Evolutionary conservation across 2,888 invertebrate species (phyloP).

Genomic region (Eilema griseolum): DNA sequence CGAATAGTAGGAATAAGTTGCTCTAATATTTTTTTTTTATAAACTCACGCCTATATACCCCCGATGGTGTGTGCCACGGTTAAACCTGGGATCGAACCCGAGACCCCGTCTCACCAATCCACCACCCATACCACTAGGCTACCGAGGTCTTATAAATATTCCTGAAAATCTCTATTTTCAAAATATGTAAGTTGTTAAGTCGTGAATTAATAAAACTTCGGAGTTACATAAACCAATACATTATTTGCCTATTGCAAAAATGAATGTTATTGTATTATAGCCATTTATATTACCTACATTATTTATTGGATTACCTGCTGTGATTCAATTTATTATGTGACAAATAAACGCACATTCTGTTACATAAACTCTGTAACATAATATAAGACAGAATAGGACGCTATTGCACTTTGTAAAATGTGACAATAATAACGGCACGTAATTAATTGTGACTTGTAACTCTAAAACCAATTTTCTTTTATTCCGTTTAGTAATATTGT

Average conservation of each 20-base stretch:
- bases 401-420: neutral
- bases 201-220: neutral
- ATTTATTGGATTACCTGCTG: neutral
- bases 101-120: no score
- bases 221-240: neutral
- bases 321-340: neutral
- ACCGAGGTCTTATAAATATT: no score
- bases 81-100: no score
- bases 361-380: neutral
- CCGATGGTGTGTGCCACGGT: no score
- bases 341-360: neutral
- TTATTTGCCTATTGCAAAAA: neutral
- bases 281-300: neutral
- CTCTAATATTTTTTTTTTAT: no score
- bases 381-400: neutral
- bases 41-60: no score
- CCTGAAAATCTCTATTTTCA: no score
- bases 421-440: neutral
- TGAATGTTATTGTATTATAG: neutral
- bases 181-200: no score
- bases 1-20: no score
- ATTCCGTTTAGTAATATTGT: slow-evolving; percentile 45
- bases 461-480: slow-evolving; percentile 50
- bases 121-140: no score
- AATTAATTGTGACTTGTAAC: slow-evolving; percentile 24